Conservation (phyloP, 2,888 invertebrate genomes). For the Dryococelus australis region DNA sequence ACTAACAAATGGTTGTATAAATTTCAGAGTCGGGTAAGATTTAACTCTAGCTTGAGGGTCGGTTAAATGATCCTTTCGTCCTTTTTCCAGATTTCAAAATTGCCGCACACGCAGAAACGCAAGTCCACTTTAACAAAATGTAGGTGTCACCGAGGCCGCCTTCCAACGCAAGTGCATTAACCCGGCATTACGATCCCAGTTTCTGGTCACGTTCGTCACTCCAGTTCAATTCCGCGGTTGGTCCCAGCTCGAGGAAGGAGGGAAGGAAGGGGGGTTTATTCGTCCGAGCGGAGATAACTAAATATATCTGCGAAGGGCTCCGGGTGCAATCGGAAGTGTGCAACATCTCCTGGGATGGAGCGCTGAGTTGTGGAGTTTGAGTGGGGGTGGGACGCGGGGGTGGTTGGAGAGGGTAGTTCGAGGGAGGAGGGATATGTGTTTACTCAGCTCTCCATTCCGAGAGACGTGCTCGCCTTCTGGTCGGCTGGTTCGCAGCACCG, state of each 20-base stretch:
- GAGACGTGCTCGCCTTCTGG: conserved; percentile 3
- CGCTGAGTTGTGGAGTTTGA: too few species aligned
- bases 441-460: conserved; percentile 7
- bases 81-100: too few species aligned
- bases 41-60: too few species aligned
- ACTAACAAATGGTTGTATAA: too few species aligned
- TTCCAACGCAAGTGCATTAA: neutral
- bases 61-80: too few species aligned
- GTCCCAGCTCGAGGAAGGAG: neutral
- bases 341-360: neutral
- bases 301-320: neutral
- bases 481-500: neutral
- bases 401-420: neutral
- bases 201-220: conserved; percentile 11
- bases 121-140: too few species aligned
- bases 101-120: too few species aligned
- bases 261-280: neutral
- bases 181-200: neutral
- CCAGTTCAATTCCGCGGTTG: neutral
- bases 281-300: conserved; percentile 2
- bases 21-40: too few species aligned
- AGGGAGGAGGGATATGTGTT: neutral
- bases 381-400: neutral
- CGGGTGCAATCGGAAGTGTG: conserved; percentile 3
- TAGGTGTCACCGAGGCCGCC: neutral